phyloP scores from a whole-genome alignment of 2,888 invertebrate genomes.

The Brachypalpus laphriformis region DNA sequence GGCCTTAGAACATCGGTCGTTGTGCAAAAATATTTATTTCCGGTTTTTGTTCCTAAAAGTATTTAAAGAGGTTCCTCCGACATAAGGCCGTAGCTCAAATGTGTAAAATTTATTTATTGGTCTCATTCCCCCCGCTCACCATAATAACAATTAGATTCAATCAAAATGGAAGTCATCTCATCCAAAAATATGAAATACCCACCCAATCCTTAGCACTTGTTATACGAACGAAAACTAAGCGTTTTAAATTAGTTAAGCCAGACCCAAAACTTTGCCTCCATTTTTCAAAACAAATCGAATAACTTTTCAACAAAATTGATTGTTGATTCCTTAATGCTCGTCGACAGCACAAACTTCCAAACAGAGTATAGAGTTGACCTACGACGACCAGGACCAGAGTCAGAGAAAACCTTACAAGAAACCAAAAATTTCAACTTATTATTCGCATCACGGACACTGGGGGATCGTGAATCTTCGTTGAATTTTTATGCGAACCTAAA shows the following conservation, averaged over 20 bases:
- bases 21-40: too few relatives aligned
- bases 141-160: neutral
- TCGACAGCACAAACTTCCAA: conserved; percentile 8
- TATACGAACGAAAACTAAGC: neutral
- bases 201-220: neutral
- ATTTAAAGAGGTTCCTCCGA: too few relatives aligned
- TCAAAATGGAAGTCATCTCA: neutral
- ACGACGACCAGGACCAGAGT: neutral
- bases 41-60: too few relatives aligned
- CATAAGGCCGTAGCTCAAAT: too few relatives aligned
- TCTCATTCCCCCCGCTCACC: too few relatives aligned
- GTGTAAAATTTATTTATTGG: too few relatives aligned
- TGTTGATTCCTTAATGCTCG: conserved; percentile 48
- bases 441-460: conserved; percentile 60
- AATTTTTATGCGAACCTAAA: conserved; percentile 60
- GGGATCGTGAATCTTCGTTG: conserved; percentile 54
- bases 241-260: neutral
- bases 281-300: conserved; percentile 42
- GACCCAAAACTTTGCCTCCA: conserved; percentile 7
- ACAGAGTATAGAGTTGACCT: conserved; percentile 16
- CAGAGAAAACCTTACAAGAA: neutral
- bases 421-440: conserved; percentile 30
- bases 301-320: conserved; percentile 62
- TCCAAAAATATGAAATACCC: neutral
- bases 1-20: too few relatives aligned